These are phyloP conservation scores for Ericerus pela DNA, from an alignment of 1,140 invertebrate genomes.

Conservation along the genomic window DNA sequence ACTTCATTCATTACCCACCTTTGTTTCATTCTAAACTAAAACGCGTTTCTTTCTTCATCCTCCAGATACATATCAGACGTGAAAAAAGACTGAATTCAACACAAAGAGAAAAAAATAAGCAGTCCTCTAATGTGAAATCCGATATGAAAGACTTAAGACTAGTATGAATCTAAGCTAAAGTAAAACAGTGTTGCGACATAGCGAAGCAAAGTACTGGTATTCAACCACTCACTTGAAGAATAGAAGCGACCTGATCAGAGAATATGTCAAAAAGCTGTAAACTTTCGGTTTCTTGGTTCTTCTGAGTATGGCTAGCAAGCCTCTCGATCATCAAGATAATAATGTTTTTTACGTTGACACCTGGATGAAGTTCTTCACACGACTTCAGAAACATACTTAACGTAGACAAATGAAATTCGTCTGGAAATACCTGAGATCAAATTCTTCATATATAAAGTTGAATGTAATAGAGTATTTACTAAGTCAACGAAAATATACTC, in stretches of 20 bases:
- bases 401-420: slow-evolving; percentile 96
- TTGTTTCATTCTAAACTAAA: no score
- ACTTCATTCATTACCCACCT: no score
- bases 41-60: no score
- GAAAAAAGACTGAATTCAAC: no score
- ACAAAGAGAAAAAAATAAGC: no score
- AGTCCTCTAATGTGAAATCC: no score
- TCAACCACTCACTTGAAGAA: slow-evolving; percentile 57
- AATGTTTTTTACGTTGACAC: slow-evolving; percentile 96
- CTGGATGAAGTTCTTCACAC: slow-evolving; percentile 85
- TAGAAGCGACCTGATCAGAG: slow-evolving; percentile 89
- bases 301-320: slow-evolving; percentile 65
- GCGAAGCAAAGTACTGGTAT: no score
- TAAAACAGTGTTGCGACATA: no score
- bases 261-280: slow-evolving; percentile 96
- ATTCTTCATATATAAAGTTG: not conserved
- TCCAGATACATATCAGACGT: no score
- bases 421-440: slow-evolving; percentile 73
- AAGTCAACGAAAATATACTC: slow-evolving; percentile 1
- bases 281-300: slow-evolving; percentile 47
- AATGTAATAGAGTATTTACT: slow-evolving; percentile 10
- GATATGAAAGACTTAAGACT: no score
- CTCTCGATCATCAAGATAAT: slow-evolving; percentile 93
- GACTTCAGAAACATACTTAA: slow-evolving; percentile 89
- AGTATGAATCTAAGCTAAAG: no score